Percentiles rank a stretch among this genome's conserved stretches.
These are phyloP conservation scores for Agraylea sexmaculata DNA, from an alignment of 1,140 invertebrate genomes.

Conservation along the genomic window DNA sequence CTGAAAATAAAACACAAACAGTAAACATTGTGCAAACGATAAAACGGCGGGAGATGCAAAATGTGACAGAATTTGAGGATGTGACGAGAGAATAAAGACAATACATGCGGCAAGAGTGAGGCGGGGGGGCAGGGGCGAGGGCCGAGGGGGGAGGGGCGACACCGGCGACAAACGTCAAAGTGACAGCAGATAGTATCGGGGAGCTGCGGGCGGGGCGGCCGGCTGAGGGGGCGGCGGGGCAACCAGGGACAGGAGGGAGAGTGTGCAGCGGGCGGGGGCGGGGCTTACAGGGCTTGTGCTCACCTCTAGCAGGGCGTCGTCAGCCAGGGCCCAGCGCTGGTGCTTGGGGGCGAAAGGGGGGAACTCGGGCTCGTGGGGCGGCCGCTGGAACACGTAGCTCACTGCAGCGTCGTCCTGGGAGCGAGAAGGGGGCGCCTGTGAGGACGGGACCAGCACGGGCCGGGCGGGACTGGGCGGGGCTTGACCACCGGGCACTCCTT, in stretches of 20 bases:
- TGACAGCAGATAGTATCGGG: not conserved
- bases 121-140: no score
- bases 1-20: constrained; percentile 37
- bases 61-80: not conserved
- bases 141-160: no score
- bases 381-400: constrained; percentile 75
- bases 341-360: constrained; percentile 52
- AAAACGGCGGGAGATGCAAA: not conserved
- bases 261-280: not conserved
- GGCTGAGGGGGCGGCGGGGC: no score
- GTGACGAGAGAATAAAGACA: no score
- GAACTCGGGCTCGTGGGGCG: constrained; percentile 62
- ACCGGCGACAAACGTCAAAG: not conserved
- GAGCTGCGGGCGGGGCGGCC: no score
- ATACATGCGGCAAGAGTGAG: not conserved
- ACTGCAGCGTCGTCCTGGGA: constrained; percentile 77
- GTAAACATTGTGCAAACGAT: constrained; percentile 10
- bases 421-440: constrained; percentile 37
- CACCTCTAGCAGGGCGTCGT: constrained; percentile 68
- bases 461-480: no score
- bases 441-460: no score
- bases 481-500: constrained; percentile 28
- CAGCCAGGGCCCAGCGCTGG: constrained; percentile 64
- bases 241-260: not conserved
- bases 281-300: no score